Evolutionary conservation across 2,113 vertebrate species (phyloP).

Genomic region (Anoplopoma fimbria): DNA sequence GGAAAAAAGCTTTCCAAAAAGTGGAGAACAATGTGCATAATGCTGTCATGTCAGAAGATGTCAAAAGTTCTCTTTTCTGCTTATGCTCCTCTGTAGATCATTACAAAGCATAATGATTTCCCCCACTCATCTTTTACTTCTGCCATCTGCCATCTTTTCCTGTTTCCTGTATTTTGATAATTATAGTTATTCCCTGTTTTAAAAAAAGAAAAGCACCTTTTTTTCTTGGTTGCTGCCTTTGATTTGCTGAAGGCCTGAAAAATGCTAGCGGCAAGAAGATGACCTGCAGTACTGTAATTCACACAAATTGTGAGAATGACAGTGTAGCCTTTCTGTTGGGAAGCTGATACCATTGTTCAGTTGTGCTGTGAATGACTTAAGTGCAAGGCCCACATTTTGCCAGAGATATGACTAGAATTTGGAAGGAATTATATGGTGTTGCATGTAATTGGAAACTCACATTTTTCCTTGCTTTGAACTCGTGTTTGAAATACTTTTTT

Average conservation of each 20-base stretch:
- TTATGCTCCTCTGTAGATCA: background rate
- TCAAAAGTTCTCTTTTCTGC: background rate
- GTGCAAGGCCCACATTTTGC: slow-evolving; percentile 51
- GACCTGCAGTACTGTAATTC: slow-evolving; percentile 56
- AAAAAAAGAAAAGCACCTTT: background rate
- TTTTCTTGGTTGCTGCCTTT: background rate
- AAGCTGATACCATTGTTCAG: slow-evolving; percentile 56
- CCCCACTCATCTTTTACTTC: background rate
- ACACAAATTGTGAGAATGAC: slow-evolving; percentile 58
- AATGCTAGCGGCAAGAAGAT: slow-evolving; percentile 13
- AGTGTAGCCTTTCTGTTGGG: slow-evolving; percentile 36
- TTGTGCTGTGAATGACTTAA: slow-evolving; percentile 51
- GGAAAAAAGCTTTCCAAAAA: slow-evolving; percentile 5
- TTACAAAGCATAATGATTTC: slow-evolving; percentile 1
- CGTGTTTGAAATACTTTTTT: slow-evolving; percentile 12
- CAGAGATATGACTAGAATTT: slow-evolving; percentile 59
- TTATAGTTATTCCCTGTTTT: slow-evolving; percentile 11
- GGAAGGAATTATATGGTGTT: slow-evolving; percentile 48
- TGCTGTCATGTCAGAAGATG: background rate
- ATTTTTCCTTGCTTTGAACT: slow-evolving; percentile 45
- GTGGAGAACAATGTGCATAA: background rate
- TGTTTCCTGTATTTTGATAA: background rate
- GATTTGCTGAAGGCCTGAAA: slow-evolving; percentile 32
- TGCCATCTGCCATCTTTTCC: background rate
- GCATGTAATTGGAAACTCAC: slow-evolving; percentile 42